Percentiles rank a stretch among this genome's conserved stretches.
These are phyloP conservation scores for Cardinalis cardinalis DNA, from an alignment of 2,113 vertebrate genomes.

Conservation along the genomic window DNA sequence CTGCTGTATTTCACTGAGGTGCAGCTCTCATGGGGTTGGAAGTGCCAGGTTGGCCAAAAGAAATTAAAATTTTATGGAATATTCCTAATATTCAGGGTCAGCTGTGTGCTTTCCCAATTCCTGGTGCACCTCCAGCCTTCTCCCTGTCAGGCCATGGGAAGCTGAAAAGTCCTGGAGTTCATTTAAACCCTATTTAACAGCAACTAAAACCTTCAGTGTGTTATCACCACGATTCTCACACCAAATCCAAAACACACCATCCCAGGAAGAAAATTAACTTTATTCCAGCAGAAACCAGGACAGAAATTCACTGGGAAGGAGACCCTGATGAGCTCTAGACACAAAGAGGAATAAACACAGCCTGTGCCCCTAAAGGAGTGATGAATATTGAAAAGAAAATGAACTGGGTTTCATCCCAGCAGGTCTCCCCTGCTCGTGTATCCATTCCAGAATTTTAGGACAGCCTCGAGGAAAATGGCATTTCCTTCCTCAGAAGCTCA, in stretches of 20 bases:
- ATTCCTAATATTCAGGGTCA: background rate
- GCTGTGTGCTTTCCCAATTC: background rate
- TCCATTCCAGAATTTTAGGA: background rate
- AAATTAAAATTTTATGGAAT: background rate
- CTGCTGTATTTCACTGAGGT: background rate
- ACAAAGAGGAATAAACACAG: background rate
- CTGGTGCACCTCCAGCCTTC: background rate
- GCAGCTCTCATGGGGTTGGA: background rate
- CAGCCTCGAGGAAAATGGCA: accelerated
- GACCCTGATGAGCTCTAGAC: background rate
- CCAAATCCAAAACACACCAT: background rate
- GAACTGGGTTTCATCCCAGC: background rate
- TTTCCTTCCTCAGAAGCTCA: background rate
- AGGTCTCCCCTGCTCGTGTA: background rate
- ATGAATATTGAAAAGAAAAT: background rate
- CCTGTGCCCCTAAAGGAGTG: background rate
- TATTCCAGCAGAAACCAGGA: background rate
- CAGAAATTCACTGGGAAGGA: background rate
- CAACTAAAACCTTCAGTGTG: background rate
- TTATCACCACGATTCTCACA: background rate
- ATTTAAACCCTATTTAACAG: background rate
- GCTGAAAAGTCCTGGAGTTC: background rate
- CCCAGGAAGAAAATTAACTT: background rate
- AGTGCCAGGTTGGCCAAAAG: background rate
- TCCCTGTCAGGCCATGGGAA: background rate